phyloP scores from a whole-genome alignment of 2,113 vertebrate species.

The Rhynchomys soricoides region DNA sequence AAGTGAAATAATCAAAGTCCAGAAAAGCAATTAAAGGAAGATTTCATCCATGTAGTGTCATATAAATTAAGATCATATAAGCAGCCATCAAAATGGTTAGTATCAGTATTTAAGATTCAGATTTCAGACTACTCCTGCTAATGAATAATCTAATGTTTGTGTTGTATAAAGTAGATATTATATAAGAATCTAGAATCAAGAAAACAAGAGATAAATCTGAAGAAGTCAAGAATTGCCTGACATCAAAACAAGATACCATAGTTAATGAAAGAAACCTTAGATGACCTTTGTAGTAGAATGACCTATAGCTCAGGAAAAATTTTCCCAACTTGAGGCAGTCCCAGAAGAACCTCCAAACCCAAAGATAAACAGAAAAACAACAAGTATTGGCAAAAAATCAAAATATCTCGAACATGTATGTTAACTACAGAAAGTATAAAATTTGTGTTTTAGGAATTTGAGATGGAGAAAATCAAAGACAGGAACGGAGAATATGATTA shows the following conservation, averaged over 20 bases:
- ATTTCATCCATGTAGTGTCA: too few relatives aligned
- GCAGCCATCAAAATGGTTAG: not conserved
- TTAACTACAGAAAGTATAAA: not conserved
- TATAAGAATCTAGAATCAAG: not conserved
- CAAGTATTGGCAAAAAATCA: not conserved
- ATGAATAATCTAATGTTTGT: not conserved
- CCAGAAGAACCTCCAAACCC: not conserved
- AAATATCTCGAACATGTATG: not conserved
- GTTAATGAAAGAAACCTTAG: not conserved
- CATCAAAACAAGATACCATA: not conserved
- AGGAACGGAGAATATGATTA: not conserved
- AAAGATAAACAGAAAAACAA: not conserved
- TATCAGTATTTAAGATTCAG: not conserved
- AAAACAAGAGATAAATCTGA: not conserved
- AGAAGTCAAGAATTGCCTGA: not conserved
- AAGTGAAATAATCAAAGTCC: not conserved
- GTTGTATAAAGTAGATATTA: not conserved
- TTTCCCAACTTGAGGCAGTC: not conserved
- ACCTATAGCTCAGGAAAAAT: not conserved
- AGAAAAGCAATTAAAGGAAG: not conserved
- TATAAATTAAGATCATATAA: not conserved
- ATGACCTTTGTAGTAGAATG: not conserved
- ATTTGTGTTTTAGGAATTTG: too few relatives aligned
- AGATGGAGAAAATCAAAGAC: not conserved
- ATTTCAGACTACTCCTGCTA: not conserved